Percentiles rank a stretch among this genome's conserved stretches.
Evolutionary conservation across 2,113 vertebrate species (phyloP).

Genomic region (Paramormyrops kingsleyae): DNA sequence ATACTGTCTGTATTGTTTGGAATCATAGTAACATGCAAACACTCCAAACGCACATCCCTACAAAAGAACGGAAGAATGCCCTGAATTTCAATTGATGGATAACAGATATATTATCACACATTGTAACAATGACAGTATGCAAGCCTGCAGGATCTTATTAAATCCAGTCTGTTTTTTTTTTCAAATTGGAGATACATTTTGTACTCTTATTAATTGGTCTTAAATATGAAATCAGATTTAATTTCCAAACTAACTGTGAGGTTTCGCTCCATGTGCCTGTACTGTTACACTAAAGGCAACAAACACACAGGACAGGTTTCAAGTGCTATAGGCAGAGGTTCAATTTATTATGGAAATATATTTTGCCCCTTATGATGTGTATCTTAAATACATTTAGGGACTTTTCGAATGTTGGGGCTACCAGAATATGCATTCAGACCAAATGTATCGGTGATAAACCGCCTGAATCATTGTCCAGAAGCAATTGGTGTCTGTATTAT

Average conservation of each 20-base stretch:
- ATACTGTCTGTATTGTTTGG: background rate
- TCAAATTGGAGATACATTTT: background rate
- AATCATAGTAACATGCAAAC: background rate
- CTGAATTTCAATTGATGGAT: background rate
- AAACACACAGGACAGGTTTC: background rate
- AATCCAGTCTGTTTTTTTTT: background rate
- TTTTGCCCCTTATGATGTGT: background rate
- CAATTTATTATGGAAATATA: background rate
- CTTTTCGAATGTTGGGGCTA: background rate
- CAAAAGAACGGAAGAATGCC: background rate
- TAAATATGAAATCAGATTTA: background rate
- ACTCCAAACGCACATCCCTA: background rate
- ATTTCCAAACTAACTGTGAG: background rate
- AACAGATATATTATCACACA: background rate
- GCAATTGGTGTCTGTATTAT: background rate
- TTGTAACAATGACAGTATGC: background rate
- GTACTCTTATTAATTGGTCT: background rate
- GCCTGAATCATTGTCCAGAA: background rate
- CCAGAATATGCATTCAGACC: background rate
- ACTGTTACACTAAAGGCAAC: background rate
- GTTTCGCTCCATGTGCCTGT: background rate
- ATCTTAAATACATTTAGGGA: background rate
- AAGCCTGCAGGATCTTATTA: background rate
- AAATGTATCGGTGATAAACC: background rate
- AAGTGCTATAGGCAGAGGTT: background rate